A percentile compares a stretch with the other conserved stretches of the same genome.
phyloP scores from a whole-genome alignment of 2,797 vertebrate genomes.

The Alcedo atthis region DNA sequence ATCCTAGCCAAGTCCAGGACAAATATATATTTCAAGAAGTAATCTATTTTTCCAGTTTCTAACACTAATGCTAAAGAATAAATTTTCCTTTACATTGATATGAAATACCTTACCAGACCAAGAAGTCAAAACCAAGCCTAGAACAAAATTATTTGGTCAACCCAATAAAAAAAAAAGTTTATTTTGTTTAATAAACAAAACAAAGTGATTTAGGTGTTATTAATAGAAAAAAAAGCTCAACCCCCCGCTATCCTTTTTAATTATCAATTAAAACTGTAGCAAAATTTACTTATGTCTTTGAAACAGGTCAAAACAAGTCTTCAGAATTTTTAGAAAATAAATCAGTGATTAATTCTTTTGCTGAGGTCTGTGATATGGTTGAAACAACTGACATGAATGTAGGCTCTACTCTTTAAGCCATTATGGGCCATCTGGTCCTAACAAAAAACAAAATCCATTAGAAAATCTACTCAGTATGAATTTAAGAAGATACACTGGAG shows the following conservation, averaged over 20 bases:
- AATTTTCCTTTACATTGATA: background rate
- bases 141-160: background rate
- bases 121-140: background rate
- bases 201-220: background rate
- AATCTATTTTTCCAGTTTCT: background rate
- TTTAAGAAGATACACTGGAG: background rate
- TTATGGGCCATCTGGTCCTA: background rate
- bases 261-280: background rate
- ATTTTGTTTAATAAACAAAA: background rate
- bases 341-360: background rate
- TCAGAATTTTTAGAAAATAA: background rate
- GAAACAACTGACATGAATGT: background rate
- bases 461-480: background rate
- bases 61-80: background rate
- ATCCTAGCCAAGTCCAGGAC: too few species aligned
- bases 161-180: background rate
- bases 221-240: background rate
- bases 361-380: background rate
- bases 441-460: background rate
- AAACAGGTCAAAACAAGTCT: background rate
- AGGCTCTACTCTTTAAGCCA: background rate
- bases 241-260: rapidly evolving
- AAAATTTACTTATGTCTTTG: background rate
- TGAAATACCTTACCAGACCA: background rate
- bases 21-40: background rate